Conservation (phyloP, 2,797 vertebrate genomes). For the Triplophysa bombifrons region DNA sequence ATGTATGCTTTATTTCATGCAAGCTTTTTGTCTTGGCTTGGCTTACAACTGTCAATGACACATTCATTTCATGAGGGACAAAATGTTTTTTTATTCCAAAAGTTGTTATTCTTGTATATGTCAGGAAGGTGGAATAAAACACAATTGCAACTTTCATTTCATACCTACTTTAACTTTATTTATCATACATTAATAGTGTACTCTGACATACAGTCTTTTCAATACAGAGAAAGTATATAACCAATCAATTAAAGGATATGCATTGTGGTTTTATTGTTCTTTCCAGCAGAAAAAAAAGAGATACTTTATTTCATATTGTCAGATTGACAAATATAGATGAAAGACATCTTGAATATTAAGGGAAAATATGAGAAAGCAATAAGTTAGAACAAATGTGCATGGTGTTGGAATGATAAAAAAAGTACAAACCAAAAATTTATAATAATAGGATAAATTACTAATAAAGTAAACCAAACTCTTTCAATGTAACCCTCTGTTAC, state of each 20-base stretch:
- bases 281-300: conserved; percentile 3
- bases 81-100: no score
- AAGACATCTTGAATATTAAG: background rate
- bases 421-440: conserved; percentile 3
- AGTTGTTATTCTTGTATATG: no score
- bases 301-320: conserved; percentile 8
- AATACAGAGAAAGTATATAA: conserved; percentile 17
- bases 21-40: no score
- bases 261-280: conserved; percentile 29
- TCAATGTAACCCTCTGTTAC: background rate
- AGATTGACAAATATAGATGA: conserved; percentile 2
- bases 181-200: background rate
- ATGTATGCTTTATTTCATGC: no score
- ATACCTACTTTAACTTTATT: background rate
- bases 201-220: background rate
- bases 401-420: conserved; percentile 41
- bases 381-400: conserved; percentile 23
- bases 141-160: background rate
- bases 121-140: no score
- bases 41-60: no score
- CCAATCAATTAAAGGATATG: background rate
- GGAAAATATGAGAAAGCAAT: conserved; percentile 22
- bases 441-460: background rate
- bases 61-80: no score
- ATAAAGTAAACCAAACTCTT: conserved; percentile 2